These are phyloP conservation scores for Chrysomela aeneicollis DNA, from an alignment of 2,888 invertebrate species.

Conservation along the genomic window DNA sequence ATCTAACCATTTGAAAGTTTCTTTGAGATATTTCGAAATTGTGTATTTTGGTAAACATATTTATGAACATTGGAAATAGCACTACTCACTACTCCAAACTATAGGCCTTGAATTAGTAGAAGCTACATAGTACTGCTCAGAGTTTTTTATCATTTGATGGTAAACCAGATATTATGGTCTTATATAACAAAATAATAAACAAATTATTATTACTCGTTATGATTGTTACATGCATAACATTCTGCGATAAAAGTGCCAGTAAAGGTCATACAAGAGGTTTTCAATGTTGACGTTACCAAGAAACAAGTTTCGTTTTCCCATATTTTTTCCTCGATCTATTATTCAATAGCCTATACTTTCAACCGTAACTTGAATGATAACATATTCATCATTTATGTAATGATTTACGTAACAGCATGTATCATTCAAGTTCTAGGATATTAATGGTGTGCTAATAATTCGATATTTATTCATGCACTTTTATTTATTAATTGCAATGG, in stretches of 20 bases:
- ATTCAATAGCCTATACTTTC: background rate
- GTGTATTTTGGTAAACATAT: too few relatives aligned
- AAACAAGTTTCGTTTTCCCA: background rate
- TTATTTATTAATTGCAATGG: too few relatives aligned
- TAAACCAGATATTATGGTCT: background rate
- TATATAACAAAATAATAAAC: background rate
- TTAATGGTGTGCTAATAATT: too few relatives aligned
- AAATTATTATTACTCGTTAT: background rate
- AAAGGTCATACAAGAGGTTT: background rate
- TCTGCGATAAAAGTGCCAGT: background rate
- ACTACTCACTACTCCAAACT: too few relatives aligned
- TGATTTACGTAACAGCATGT: background rate
- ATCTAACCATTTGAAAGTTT: too few relatives aligned
- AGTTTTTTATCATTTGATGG: too few relatives aligned
- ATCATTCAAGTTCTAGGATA: background rate
- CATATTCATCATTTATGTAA: background rate
- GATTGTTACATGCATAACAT: background rate
- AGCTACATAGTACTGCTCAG: too few relatives aligned
- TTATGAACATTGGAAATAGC: too few relatives aligned
- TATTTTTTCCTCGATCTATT: slow-evolving; percentile 6
- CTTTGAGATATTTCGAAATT: too few relatives aligned
- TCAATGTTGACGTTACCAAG: background rate
- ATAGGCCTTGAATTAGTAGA: too few relatives aligned
- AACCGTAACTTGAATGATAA: background rate
- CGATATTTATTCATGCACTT: too few relatives aligned